Base-by-base conservation (phyloP, 2,797 vertebrate species). In the Cirrhinus mrigala region DNA sequence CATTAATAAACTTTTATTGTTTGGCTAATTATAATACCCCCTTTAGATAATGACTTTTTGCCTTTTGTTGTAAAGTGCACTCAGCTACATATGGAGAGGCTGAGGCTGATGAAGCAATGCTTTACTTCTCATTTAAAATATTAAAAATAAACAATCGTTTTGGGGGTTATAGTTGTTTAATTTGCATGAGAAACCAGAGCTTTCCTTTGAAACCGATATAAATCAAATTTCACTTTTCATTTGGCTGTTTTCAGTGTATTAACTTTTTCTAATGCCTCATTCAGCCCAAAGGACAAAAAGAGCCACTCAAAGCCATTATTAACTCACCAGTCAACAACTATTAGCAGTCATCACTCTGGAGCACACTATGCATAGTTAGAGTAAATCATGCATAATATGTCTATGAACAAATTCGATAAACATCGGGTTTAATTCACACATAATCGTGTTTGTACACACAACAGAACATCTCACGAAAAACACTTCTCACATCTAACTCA, bases 1-100 rank as follows among this genome's bases (percentile, higher is more conserved):
- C 96, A 98, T 98, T 98, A 98, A 98, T 99, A 98, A 98, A 98
- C 96, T 98, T 98, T 99, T 98, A 99, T 99, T 97, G 96, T 98
- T 98, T 96, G 96, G 96, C 97, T 98, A 98, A 98, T 98, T 97
- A 98, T 96, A 97, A 97, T 95, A 95, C 95, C 96, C 95, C 94
- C 94, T 96, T 97, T 96, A 93, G 93, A 95, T 94, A 96, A 97
- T 95, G 94, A 94, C 91, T 88, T 92, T 94, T 92, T 79, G 88
- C 85, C 88, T 92, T 93, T 94, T 94, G 90, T 92, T 93, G 90
- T 86, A 90, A 93, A 92, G 91, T 90, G 90, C 89, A 91, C 90
- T 90, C 89, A 89, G 92, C 88, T 91, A 92, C 91, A 93, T 92
- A 91, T 93, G 91, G 86, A 91, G 88, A 88, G 87, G 80, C 62